Conservation (phyloP, 1,140 invertebrate species). For the Drosophila melanica region DNA sequence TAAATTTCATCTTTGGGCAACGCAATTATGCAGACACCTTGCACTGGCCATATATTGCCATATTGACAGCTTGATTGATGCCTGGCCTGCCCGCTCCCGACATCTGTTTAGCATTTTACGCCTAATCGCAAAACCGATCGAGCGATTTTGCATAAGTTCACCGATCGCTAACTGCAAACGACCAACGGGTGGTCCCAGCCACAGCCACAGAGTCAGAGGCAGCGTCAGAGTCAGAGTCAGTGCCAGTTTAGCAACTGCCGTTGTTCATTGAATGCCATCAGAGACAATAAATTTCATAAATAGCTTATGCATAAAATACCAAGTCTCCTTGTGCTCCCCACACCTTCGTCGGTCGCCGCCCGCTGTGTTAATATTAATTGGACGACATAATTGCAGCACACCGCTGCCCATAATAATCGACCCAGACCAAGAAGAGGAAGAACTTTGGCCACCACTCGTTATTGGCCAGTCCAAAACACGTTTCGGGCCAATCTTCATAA, state of each 20-base stretch:
- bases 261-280: slow-evolving; percentile 65
- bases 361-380: slow-evolving; percentile 83
- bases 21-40: slow-evolving; percentile 73
- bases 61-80: slow-evolving; percentile 79
- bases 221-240: neutral
- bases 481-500: slow-evolving; percentile 66
- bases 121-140: slow-evolving; percentile 56
- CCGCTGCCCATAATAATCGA: slow-evolving; percentile 81
- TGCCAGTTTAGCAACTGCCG: slow-evolving; percentile 14
- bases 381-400: slow-evolving; percentile 83
- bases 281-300: slow-evolving; percentile 79
- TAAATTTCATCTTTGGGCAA: slow-evolving; percentile 71
- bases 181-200: slow-evolving; percentile 64
- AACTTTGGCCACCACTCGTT: slow-evolving; percentile 35
- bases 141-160: slow-evolving; percentile 50
- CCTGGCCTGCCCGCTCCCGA: slow-evolving; percentile 20
- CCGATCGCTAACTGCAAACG: slow-evolving; percentile 29
- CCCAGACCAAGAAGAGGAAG: slow-evolving; percentile 21
- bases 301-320: slow-evolving; percentile 75
- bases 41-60: slow-evolving; percentile 65
- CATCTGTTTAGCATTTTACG: slow-evolving; percentile 52
- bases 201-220: neutral
- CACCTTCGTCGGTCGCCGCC: slow-evolving; percentile 38
- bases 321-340: neutral
- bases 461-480: slow-evolving; percentile 29